Evolutionary conservation across 1,140 invertebrate genomes (phyloP).

Genomic region (honey bee (Apis mellifera)): Amel_HAv3.1 CM009934.2:3998001-3998500

Average conservation of each 20-base stretch:
- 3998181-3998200: not conserved
- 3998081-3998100: too few relatives aligned
- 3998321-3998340: slow-evolving; percentile 54
- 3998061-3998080: not conserved
- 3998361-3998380: slow-evolving; percentile 23
- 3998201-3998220: not conserved
- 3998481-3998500: slow-evolving; percentile 44
- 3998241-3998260: not conserved
- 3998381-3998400: not conserved
- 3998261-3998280: not conserved
- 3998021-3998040: not conserved
- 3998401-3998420: too few relatives aligned
- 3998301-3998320: not conserved
- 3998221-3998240: not conserved
- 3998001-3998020: too few relatives aligned
- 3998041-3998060: not conserved
- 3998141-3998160: not conserved
- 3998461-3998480: slow-evolving; percentile 35
- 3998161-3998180: not conserved
- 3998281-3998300: not conserved
- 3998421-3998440: not conserved
- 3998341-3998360: slow-evolving; percentile 52
- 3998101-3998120: not conserved
- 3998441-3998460: slow-evolving; percentile 7
- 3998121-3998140: not conserved